These are phyloP conservation scores for Catharus fuscescens DNA, from an alignment of 2,113 vertebrate species.

Conservation along the genomic window DNA sequence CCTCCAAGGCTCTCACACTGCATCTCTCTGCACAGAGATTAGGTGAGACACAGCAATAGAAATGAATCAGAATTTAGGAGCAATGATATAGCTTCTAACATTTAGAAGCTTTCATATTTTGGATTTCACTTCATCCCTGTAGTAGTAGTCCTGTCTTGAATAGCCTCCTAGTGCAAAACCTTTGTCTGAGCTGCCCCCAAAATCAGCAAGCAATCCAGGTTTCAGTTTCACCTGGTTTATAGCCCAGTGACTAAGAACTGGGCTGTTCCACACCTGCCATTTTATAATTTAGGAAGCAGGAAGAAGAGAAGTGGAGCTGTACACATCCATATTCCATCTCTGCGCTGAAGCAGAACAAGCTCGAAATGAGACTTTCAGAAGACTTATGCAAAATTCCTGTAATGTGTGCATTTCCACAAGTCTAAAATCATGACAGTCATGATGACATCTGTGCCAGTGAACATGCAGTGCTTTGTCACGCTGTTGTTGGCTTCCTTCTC, in stretches of 20 bases:
- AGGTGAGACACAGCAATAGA: not conserved
- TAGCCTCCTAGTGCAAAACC: not conserved
- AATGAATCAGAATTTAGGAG: not conserved
- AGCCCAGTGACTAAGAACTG: not conserved
- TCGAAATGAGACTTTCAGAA: not conserved
- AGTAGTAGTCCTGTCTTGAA: not conserved
- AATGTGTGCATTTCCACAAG: not conserved
- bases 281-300: not conserved
- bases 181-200: not conserved
- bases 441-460: not conserved
- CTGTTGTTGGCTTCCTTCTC: not conserved
- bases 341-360: not conserved
- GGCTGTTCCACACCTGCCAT: not conserved
- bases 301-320: not conserved
- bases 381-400: not conserved
- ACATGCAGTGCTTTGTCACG: accelerated
- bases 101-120: not conserved
- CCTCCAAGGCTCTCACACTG: not conserved
- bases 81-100: not conserved
- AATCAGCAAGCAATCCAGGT: not conserved
- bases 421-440: not conserved
- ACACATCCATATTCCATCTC: not conserved
- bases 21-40: not conserved
- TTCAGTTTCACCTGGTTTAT: not conserved
- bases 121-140: not conserved